These are phyloP conservation scores for Palythoa heliodiscus DNA, from an alignment of 92 coral and sea anemone species.

Conservation along the genomic window DNA sequence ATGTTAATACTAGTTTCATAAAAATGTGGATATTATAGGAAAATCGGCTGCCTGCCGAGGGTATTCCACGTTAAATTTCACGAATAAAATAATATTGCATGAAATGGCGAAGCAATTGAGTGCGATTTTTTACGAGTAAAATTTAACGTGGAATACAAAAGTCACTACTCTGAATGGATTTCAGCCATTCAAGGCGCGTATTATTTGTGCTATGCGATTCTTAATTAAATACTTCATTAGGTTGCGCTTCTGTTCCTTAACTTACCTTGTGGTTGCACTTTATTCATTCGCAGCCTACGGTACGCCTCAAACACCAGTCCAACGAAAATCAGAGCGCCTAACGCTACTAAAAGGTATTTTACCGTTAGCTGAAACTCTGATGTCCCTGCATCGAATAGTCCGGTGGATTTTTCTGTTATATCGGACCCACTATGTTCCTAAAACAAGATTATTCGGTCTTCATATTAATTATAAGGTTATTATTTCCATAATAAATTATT, in stretches of 20 bases:
- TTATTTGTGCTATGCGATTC: too few relatives aligned
- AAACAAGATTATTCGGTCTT: neutral
- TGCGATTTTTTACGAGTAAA: too few relatives aligned
- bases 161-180: too few relatives aligned
- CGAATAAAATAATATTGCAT: too few relatives aligned
- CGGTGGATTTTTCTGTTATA: slow-evolving; percentile 4
- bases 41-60: too few relatives aligned
- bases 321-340: slow-evolving; percentile 14
- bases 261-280: slow-evolving; percentile 23
- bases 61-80: too few relatives aligned
- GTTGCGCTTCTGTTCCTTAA: neutral
- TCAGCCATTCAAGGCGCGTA: too few relatives aligned
- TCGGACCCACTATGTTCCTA: slow-evolving; percentile 26
- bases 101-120: too few relatives aligned
- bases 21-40: too few relatives aligned
- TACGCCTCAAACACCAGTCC: slow-evolving; percentile 18
- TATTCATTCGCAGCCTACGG: neutral
- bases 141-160: too few relatives aligned
- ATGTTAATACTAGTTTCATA: neutral
- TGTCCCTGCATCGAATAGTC: slow-evolving; percentile 5
- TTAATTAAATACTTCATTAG: neutral
- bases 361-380: slow-evolving; percentile 1
- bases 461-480: neutral
- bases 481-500: neutral
- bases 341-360: neutral